phyloP scores from a whole-genome alignment of 2,888 invertebrate genomes.

The Eupelmus urozonus region DNA sequence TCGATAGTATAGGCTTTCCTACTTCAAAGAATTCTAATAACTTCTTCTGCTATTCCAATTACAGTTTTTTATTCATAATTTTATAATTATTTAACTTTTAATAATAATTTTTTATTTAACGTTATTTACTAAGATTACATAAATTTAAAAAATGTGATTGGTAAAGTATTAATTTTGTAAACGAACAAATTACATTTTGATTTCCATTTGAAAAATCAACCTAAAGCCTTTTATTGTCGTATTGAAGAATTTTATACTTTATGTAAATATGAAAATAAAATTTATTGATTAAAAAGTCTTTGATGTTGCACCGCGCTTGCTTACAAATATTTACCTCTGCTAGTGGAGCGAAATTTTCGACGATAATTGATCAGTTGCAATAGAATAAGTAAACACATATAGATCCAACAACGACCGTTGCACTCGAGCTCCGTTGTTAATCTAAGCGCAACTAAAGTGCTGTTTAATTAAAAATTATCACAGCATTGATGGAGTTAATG shows the following conservation, averaged over 20 bases:
- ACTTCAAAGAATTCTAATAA: no score
- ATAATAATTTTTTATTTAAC: not conserved
- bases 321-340: not conserved
- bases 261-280: conserved; percentile 7
- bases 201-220: not conserved
- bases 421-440: not conserved
- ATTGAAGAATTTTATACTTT: not conserved
- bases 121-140: not conserved
- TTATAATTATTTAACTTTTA: no score
- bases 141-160: no score
- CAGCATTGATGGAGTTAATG: not conserved
- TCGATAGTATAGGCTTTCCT: no score
- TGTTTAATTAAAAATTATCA: conserved; percentile 29
- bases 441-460: conserved; percentile 7
- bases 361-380: conserved; percentile 40
- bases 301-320: no score
- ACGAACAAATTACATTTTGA: no score
- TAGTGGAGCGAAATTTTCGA: conserved; percentile 18
- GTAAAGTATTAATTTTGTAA: no score
- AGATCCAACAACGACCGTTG: no score
- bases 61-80: no score
- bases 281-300: conserved; percentile 20
- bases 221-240: no score
- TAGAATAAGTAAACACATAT: conserved; percentile 12
- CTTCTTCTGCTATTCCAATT: no score